A percentile compares a stretch with the other conserved stretches of the same genome.
Evolutionary conservation across 23 tunicate species (phyloP).

Genomic region (Trididemnum nubilum): DNA sequence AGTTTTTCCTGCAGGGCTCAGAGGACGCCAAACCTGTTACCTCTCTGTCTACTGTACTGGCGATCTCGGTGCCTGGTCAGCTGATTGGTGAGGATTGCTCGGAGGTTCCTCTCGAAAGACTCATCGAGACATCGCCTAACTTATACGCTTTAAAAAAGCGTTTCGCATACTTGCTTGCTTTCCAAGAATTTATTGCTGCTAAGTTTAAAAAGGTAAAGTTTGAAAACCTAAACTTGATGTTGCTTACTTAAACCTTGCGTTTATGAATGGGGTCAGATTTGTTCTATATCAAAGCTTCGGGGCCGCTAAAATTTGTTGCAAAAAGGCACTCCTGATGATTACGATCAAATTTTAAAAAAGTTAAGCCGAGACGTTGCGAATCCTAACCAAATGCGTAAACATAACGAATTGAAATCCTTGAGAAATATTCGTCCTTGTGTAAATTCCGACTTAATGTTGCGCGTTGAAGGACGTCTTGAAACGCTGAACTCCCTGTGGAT

Average conservation of each 20-base stretch:
- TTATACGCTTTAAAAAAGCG: slow-evolving; percentile 1
- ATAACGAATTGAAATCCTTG: background rate
- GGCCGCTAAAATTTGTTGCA: background rate
- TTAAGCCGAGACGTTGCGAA: background rate
- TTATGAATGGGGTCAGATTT: background rate
- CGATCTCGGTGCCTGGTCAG: too few relatives aligned
- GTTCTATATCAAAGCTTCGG: slow-evolving; percentile 1
- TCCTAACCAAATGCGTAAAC: background rate
- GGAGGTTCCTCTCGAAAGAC: background rate
- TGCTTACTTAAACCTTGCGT: background rate
- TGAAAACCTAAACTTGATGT: background rate
- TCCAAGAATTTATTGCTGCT: background rate
- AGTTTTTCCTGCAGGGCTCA: too few relatives aligned
- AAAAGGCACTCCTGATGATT: background rate
- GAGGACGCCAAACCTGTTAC: too few relatives aligned
- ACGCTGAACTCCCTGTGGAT: background rate
- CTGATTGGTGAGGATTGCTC: too few relatives aligned
- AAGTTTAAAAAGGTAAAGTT: background rate
- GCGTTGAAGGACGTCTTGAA: slow-evolving; percentile 14
- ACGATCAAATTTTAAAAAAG: background rate
- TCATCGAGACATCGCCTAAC: background rate
- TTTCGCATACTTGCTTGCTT: background rate
- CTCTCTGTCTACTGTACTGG: too few relatives aligned
- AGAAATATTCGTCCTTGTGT: background rate
- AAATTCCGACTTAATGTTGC: background rate